Percentiles rank a stretch among this genome's conserved stretches.
Evolutionary conservation across 2,888 invertebrate genomes (phyloP).

Genomic region (Ectemnius cavifrons): DNA sequence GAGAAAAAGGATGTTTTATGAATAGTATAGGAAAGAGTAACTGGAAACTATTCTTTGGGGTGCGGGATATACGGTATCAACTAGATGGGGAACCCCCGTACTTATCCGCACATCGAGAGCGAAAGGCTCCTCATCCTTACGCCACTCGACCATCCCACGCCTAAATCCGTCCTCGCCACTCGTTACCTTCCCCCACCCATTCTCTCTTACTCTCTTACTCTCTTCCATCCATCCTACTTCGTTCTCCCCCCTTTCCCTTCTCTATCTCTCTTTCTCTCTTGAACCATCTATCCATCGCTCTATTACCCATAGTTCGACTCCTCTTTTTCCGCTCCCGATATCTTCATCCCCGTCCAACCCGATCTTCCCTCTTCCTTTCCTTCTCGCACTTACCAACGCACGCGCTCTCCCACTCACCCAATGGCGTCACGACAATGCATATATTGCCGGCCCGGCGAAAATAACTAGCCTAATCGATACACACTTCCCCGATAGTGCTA

Average conservation of each 20-base stretch:
- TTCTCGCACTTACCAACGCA: conserved; percentile 44
- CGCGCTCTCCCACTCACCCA: conserved; percentile 53
- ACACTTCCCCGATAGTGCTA: not conserved
- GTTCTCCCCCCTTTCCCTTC: no score
- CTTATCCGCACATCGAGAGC: conserved; percentile 46
- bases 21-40: no score
- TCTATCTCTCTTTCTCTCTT: conserved; percentile 2
- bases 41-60: conserved; percentile 22
- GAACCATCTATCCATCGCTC: not conserved
- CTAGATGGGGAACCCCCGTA: conserved; percentile 32
- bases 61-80: conserved; percentile 30
- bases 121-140: conserved; percentile 55
- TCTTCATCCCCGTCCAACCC: conserved; percentile 14
- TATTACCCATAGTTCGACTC: conserved; percentile 11
- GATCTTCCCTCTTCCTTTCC: not conserved
- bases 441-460: conserved; percentile 31
- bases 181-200: conserved; percentile 22
- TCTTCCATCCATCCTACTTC: not conserved
- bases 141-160: conserved; percentile 53
- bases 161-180: conserved; percentile 56
- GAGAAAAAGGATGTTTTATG: no score
- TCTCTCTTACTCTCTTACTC: conserved; percentile 29
- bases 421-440: conserved; percentile 49
- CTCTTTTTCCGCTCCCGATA: conserved; percentile 37
- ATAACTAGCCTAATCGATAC: conserved; percentile 36